Evolutionary conservation across 1,140 invertebrate genomes (phyloP).

Genomic region (Brachionus rubens): DNA sequence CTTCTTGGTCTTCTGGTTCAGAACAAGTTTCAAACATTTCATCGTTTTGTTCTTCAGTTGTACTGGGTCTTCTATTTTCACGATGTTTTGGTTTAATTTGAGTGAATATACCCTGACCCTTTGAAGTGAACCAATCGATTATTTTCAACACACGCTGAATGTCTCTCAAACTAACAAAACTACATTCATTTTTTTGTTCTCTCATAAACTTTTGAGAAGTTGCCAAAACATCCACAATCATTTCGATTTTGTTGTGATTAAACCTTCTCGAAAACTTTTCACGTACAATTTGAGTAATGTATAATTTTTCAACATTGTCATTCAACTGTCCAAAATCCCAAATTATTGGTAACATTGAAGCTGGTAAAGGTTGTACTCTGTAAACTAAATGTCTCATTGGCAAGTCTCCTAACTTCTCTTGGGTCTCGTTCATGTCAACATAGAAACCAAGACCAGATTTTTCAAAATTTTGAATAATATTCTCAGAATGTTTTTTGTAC

Average conservation of each 20-base stretch:
- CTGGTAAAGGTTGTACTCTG: slow-evolving; percentile 53
- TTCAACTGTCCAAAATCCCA: slow-evolving; percentile 57
- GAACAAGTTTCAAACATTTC: not conserved
- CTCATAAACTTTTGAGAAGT: slow-evolving; percentile 56
- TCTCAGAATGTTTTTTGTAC: slow-evolving; percentile 55
- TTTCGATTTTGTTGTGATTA: slow-evolving; percentile 30
- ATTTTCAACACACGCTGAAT: slow-evolving; percentile 52
- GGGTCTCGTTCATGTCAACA: slow-evolving; percentile 52
- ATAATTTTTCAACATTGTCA: slow-evolving; percentile 51
- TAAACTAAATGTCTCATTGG: slow-evolving; percentile 57
- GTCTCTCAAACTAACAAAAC: slow-evolving; percentile 58
- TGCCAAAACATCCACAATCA: slow-evolving; percentile 50
- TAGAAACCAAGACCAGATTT: slow-evolving; percentile 55
- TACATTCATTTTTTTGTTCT: slow-evolving; percentile 54
- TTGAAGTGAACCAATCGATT: slow-evolving; percentile 47
- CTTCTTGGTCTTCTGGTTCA: not conserved
- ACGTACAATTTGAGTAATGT: slow-evolving; percentile 51
- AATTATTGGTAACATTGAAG: slow-evolving; percentile 54
- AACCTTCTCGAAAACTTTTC: not conserved
- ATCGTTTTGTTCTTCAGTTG: not conserved
- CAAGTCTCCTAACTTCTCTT: slow-evolving; percentile 50
- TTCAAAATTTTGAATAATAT: slow-evolving; percentile 53
- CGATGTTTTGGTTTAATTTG: not conserved
- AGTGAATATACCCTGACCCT: not conserved
- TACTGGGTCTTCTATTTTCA: not conserved